Conservation (phyloP, 2,888 invertebrate species). For the Dione vanillae region DNA sequence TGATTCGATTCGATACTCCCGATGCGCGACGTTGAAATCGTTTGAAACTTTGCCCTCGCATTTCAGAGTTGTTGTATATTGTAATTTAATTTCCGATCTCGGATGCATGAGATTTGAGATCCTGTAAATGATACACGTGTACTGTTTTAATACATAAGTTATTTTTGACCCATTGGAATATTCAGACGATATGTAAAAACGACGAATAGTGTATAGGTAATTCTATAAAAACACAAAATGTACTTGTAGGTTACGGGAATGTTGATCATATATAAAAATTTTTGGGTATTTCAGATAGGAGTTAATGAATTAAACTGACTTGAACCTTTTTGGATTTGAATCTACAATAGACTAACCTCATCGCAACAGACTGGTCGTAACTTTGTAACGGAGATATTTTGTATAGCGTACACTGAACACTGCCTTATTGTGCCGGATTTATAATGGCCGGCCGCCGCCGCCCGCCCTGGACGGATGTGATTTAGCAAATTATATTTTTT, state of each 20-base stretch:
- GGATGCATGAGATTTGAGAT: slow-evolving; percentile 60
- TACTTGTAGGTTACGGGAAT: slow-evolving; percentile 82
- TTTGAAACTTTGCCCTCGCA: slow-evolving; percentile 75
- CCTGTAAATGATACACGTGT: slow-evolving; percentile 51
- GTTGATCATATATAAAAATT: slow-evolving; percentile 75
- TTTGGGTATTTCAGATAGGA: slow-evolving; percentile 80
- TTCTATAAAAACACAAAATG: slow-evolving; percentile 80
- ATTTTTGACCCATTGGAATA: slow-evolving; percentile 76
- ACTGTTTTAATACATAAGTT: slow-evolving; percentile 64
- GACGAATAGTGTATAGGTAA: slow-evolving; percentile 78
- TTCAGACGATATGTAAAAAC: slow-evolving; percentile 76
- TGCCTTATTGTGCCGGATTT: slow-evolving; percentile 82
- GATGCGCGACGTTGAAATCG: slow-evolving; percentile 50
- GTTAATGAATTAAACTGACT: slow-evolving; percentile 77
- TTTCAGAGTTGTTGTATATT: slow-evolving; percentile 74
- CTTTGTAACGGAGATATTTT: slow-evolving; percentile 81
- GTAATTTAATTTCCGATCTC: slow-evolving; percentile 61
- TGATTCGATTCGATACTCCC: slow-evolving; percentile 62
- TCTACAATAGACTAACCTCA: slow-evolving; percentile 82
- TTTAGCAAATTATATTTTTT: slow-evolving; percentile 72
- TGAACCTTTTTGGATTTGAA: slow-evolving; percentile 83
- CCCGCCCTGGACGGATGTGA: slow-evolving; percentile 61
- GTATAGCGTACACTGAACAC: slow-evolving; percentile 82
- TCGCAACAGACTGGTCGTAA: slow-evolving; percentile 81
- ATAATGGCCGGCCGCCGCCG: slow-evolving; percentile 54